Evolutionary conservation across 2,113 vertebrate species (phyloP).

Genomic region (Rhea americana): DNA sequence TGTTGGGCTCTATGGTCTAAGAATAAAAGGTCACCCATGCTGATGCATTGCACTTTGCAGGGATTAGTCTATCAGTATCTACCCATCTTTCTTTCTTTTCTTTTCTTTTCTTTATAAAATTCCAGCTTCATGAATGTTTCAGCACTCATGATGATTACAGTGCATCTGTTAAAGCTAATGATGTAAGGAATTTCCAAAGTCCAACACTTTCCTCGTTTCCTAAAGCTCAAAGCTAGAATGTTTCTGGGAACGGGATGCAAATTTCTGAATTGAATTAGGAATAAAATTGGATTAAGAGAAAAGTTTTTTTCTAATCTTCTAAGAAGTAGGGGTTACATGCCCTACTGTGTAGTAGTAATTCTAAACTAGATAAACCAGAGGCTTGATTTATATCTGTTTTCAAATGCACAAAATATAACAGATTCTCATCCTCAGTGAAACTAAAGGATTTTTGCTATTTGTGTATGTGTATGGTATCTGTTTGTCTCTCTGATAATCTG

Average conservation of each 20-base stretch:
- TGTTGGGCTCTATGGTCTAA: conserved; percentile 16
- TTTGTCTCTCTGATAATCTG: not conserved
- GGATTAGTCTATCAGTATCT: conserved; percentile 31
- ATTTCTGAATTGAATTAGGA: conserved; percentile 53
- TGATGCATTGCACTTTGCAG: conserved; percentile 45
- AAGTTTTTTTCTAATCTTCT: not conserved
- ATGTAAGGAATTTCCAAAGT: conserved; percentile 59
- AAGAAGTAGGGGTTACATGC: not conserved
- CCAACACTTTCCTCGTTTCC: conserved; percentile 54
- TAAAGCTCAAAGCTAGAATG: conserved; percentile 56
- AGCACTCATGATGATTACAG: conserved; percentile 60
- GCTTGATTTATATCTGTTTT: not conserved
- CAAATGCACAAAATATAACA: not conserved
- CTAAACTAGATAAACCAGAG: not conserved
- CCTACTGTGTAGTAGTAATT: not conserved
- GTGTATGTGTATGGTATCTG: not conserved
- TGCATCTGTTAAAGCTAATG: conserved; percentile 50
- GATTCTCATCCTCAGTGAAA: not conserved
- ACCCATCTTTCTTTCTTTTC: conserved; percentile 2
- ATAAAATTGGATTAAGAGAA: conserved; percentile 39
- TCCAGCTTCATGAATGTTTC: conserved; percentile 44
- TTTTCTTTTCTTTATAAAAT: not conserved
- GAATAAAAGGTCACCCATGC: conserved; percentile 25
- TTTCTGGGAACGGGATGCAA: conserved; percentile 68
- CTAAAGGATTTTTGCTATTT: not conserved